Percentiles rank a stretch among this genome's conserved stretches.
phyloP scores from a whole-genome alignment of 2,113 vertebrate species.

The Psilopogon haemacephalus region DNA sequence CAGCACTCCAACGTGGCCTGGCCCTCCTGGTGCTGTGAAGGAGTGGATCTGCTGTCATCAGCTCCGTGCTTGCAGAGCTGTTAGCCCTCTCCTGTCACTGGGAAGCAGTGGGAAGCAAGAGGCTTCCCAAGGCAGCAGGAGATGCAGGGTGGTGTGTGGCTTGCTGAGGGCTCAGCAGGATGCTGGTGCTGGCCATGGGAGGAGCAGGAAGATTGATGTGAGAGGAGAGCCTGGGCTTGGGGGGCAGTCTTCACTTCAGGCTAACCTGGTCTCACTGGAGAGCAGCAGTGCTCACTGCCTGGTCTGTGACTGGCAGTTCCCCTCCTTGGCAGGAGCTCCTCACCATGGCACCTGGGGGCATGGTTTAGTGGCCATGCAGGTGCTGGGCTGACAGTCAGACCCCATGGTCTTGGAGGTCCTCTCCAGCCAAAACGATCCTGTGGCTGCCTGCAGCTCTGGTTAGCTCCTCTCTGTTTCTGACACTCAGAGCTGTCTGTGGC shows the following conservation, averaged over 20 bases:
- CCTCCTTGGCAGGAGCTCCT: background rate
- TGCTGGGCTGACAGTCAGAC: no score
- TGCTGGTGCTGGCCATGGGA: background rate
- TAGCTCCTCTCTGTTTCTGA: conserved; percentile 2
- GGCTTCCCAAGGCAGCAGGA: background rate
- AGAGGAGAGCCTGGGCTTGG: background rate
- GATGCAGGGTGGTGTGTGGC: background rate
- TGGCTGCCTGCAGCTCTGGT: background rate
- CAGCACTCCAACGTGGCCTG: background rate
- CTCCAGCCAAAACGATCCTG: no score
- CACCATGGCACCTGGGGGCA: background rate
- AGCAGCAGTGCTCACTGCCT: background rate
- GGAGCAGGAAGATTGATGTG: background rate
- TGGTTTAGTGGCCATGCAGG: no score
- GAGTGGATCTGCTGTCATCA: background rate
- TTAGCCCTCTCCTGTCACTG: background rate
- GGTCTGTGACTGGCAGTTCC: background rate
- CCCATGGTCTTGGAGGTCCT: no score
- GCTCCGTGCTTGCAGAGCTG: background rate
- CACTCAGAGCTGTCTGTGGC: background rate
- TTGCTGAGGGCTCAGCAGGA: background rate
- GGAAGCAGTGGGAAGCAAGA: background rate
- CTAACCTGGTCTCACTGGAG: background rate
- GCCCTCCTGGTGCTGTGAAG: fast-evolving
- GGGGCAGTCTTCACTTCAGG: background rate